Evolutionary conservation across 23 tunicate species (phyloP).

Genomic region (Diplosoma virens): DNA sequence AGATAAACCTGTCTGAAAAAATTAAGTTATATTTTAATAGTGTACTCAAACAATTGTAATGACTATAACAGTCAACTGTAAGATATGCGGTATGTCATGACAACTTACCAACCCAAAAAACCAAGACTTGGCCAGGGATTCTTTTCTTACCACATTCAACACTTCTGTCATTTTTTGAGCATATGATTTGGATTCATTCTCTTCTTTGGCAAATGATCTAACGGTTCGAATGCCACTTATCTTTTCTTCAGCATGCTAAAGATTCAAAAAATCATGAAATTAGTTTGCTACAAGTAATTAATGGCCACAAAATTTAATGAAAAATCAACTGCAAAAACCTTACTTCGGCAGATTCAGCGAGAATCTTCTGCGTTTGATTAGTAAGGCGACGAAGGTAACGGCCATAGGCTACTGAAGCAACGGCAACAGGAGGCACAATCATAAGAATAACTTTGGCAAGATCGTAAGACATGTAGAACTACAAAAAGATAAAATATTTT

Average conservation of each 20-base stretch:
- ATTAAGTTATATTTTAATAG: neutral
- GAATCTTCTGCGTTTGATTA: conserved; percentile 46
- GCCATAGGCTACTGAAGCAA: conserved; percentile 58
- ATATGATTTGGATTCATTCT: conserved; percentile 31
- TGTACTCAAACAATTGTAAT: neutral
- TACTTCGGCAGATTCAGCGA: conserved; percentile 64
- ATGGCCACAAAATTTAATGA: neutral
- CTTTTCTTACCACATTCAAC: conserved; percentile 31
- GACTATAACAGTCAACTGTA: neutral
- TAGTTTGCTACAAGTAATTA: neutral
- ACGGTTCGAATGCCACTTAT: conserved; percentile 69
- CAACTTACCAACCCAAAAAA: conserved; percentile 68
- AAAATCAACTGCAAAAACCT: neutral
- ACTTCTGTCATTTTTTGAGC: conserved; percentile 23
- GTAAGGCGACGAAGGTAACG: conserved; percentile 52
- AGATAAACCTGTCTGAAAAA: conserved; percentile 52
- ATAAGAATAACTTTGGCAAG: conserved; percentile 46
- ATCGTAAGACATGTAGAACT: conserved; percentile 63
- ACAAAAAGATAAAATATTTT: too few species aligned
- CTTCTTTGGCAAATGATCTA: conserved; percentile 57
- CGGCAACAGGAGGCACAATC: conserved; percentile 65
- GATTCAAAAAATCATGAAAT: neutral
- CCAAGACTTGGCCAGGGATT: conserved; percentile 44
- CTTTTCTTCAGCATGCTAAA: conserved; percentile 57
- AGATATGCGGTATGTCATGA: neutral